Conservation (phyloP, 2,113 vertebrate genomes). For the Quiscalus mexicanus region DNA sequence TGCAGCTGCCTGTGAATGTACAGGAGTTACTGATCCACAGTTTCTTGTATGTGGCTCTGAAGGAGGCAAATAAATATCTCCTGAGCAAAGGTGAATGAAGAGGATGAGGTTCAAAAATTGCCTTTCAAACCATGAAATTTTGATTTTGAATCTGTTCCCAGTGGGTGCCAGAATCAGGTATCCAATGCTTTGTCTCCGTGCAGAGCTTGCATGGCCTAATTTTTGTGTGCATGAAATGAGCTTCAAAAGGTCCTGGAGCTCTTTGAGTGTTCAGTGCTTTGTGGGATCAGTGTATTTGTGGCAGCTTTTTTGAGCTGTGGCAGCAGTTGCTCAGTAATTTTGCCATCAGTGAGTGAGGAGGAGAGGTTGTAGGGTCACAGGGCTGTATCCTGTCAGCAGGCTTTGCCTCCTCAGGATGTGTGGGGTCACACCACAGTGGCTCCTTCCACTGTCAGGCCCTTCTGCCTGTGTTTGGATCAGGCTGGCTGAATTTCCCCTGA, state of each 20-base stretch:
- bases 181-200: rapidly evolving
- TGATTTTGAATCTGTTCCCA: background rate
- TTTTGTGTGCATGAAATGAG: background rate
- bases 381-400: background rate
- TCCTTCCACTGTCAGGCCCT: background rate
- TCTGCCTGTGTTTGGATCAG: background rate
- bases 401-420: background rate
- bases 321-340: background rate
- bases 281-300: background rate
- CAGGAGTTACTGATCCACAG: background rate
- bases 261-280: background rate
- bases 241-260: background rate
- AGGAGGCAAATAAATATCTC: background rate
- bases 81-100: background rate
- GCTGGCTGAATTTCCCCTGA: background rate
- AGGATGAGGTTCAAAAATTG: background rate
- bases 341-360: background rate
- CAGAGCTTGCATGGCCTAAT: background rate
- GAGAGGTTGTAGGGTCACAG: background rate
- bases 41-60: background rate
- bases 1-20: background rate
- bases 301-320: background rate
- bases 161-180: background rate
- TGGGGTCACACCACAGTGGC: rapidly evolving
- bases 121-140: background rate